These are phyloP conservation scores for Hypomesus transpacificus DNA, from an alignment of 2,113 vertebrate genomes.

Conservation along the genomic window DNA sequence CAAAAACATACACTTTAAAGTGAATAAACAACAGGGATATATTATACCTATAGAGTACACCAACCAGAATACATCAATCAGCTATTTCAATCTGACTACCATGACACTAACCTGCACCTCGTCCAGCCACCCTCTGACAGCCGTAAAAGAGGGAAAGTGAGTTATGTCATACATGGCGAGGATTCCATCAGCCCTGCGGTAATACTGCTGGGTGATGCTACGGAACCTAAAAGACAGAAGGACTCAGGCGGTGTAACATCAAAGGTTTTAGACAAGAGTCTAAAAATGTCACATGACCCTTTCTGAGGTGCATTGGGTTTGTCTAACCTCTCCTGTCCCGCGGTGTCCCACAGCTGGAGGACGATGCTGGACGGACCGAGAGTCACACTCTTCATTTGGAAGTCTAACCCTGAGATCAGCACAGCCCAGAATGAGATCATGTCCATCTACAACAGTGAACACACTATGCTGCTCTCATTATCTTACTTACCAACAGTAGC, in stretches of 20 bases:
- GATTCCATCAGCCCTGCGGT: conserved; percentile 75
- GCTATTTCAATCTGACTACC: background rate
- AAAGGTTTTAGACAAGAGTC: background rate
- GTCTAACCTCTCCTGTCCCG: conserved; percentile 80
- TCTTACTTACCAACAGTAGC: conserved; percentile 73
- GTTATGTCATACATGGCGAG: conserved; percentile 80
- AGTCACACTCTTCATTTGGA: conserved; percentile 76
- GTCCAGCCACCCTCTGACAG: conserved; percentile 75
- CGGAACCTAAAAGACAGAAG: conserved; percentile 64
- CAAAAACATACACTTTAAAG: no score
- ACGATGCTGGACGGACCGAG: conserved; percentile 70
- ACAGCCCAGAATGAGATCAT: background rate
- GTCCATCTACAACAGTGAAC: no score
- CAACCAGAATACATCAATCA: no score
- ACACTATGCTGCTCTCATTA: no score
- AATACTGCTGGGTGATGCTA: conserved; percentile 82
- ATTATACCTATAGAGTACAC: no score
- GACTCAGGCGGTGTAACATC: no score
- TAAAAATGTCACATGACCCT: background rate
- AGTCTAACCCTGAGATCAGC: conserved; percentile 71
- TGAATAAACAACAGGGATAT: no score
- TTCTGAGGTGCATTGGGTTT: background rate
- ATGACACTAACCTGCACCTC: conserved; percentile 68
- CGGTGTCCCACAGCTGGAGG: conserved; percentile 84
- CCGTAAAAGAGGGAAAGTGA: conserved; percentile 60